These are phyloP conservation scores for Solea senegalensis DNA, from an alignment of 2,113 vertebrate species.

Conservation along the genomic window DNA sequence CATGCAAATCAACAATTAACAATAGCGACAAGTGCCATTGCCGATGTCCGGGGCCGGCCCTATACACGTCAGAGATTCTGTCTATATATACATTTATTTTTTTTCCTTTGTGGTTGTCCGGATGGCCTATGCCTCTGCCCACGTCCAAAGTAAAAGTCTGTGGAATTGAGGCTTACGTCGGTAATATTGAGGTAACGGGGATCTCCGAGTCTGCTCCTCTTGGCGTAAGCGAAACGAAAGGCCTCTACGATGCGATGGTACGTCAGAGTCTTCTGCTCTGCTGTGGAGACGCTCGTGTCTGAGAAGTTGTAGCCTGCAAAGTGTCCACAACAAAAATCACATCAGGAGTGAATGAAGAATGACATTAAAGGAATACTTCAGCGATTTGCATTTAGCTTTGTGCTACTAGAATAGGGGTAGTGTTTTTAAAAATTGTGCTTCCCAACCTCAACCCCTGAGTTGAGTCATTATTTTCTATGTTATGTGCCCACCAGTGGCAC, in stretches of 20 bases:
- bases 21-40: not conserved
- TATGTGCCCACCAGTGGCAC: no score
- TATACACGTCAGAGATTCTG: no score
- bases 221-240: slow-evolving; percentile 95
- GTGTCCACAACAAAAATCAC: slow-evolving; percentile 36
- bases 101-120: no score
- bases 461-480: no score
- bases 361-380: not conserved
- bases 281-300: slow-evolving; percentile 80
- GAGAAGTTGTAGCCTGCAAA: slow-evolving; percentile 92
- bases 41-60: no score
- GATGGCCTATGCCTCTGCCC: no score
- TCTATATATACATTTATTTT: no score
- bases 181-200: slow-evolving; percentile 89
- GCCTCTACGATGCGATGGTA: slow-evolving; percentile 95
- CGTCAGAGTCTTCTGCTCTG: slow-evolving; percentile 86
- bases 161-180: slow-evolving; percentile 80
- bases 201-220: slow-evolving; percentile 93
- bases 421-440: no score
- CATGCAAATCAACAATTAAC: not conserved
- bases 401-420: no score
- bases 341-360: slow-evolving; percentile 18
- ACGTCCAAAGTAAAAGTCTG: not conserved
- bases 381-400: no score
- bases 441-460: no score